A percentile compares a stretch with the other conserved stretches of the same genome.
phyloP scores from a whole-genome alignment of 2,888 invertebrate genomes.

The Xylophagus ater region DNA sequence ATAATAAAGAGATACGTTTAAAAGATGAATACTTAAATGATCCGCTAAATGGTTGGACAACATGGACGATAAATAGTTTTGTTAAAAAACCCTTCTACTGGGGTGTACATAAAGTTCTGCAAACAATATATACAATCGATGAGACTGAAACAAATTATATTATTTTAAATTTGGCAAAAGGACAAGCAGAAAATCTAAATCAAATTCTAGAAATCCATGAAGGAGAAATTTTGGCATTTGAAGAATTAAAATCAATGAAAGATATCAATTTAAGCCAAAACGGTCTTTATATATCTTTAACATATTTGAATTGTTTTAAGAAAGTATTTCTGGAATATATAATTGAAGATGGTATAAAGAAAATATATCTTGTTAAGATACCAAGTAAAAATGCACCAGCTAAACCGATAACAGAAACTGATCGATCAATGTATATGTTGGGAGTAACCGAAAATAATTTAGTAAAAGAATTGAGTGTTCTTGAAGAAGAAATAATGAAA shows the following conservation, averaged over 20 bases:
- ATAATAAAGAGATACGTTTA: constrained; percentile 38
- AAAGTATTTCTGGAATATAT: constrained; percentile 30
- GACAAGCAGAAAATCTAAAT: constrained; percentile 24
- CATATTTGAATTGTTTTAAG: constrained; percentile 38
- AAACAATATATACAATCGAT: constrained; percentile 27
- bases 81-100: constrained; percentile 46
- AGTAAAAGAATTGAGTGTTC: constrained; percentile 42
- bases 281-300: constrained; percentile 41
- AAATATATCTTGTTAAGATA: constrained; percentile 31
- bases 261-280: constrained; percentile 24
- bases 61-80: constrained; percentile 46
- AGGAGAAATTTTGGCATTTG: constrained; percentile 42
- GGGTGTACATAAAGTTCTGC: constrained; percentile 43
- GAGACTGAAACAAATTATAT: constrained; percentile 29
- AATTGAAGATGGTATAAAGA: constrained; percentile 18
- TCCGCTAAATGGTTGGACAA: constrained; percentile 43
- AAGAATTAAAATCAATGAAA: constrained; percentile 39
- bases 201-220: constrained; percentile 35
- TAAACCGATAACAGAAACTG: constrained; percentile 42
- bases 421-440: constrained; percentile 46
- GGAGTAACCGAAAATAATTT: constrained; percentile 45
- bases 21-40: constrained; percentile 41
- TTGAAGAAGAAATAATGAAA: constrained; percentile 44
- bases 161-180: constrained; percentile 29
- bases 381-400: constrained; percentile 25